These are phyloP conservation scores for Tenodera sinensis DNA, from an alignment of 2,888 invertebrate species.

Conservation along the genomic window DNA sequence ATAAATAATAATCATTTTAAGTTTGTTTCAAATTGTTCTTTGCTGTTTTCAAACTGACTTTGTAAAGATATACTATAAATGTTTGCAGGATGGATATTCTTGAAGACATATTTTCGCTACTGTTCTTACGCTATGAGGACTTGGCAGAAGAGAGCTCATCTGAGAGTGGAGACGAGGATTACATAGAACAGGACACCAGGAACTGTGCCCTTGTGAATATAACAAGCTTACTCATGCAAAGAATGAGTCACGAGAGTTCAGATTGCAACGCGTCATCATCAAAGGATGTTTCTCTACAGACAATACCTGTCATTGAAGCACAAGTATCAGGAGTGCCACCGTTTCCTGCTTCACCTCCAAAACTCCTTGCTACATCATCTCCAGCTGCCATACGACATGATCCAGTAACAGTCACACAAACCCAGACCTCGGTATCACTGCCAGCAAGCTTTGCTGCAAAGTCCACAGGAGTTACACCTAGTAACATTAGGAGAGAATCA, in stretches of 20 bases:
- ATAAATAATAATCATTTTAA: too few species aligned
- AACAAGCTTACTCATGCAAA: not conserved
- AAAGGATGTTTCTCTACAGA: not conserved
- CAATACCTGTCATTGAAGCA: conserved; percentile 20
- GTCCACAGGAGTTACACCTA: not conserved
- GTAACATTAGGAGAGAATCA: not conserved
- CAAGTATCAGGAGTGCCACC: not conserved
- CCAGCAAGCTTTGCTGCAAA: not conserved
- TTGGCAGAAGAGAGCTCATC: conserved; percentile 48
- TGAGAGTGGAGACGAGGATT: conserved; percentile 49
- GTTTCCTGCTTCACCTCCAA: not conserved
- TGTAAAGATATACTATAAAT: too few species aligned
- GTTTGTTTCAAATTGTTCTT: too few species aligned
- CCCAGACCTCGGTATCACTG: not conserved
- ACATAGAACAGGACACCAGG: conserved; percentile 36
- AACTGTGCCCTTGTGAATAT: not conserved
- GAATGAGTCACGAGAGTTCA: not conserved
- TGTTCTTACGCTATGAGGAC: conserved; percentile 63
- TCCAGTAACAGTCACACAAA: too few species aligned
- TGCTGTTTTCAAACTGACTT: too few species aligned
- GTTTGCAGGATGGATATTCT: conserved; percentile 53
- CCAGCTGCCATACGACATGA: not conserved
- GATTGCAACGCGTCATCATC: not conserved
- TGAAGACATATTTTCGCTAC: conserved; percentile 68
- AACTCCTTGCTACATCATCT: not conserved